These are phyloP conservation scores for Phrynocephalus versicolor DNA, from an alignment of 2,113 vertebrate genomes.

Conservation along the genomic window DNA sequence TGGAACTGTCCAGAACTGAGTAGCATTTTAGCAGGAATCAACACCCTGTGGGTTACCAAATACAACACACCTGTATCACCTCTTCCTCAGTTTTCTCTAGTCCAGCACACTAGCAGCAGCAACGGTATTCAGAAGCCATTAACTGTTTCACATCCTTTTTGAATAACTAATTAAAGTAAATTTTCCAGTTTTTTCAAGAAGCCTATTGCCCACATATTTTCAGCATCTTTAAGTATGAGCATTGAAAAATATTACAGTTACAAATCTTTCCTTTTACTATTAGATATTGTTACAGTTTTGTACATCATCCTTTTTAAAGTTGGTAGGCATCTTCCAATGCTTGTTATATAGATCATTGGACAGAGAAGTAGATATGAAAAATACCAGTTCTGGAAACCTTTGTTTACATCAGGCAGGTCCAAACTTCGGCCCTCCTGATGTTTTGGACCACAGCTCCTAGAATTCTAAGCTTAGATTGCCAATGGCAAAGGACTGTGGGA, in stretches of 20 bases:
- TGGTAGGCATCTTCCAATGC: background rate
- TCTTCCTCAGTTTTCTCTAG: too few species aligned
- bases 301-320: background rate
- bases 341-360: background rate
- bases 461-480: too few species aligned
- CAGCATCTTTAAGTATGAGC: background rate
- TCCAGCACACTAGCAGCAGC: too few species aligned
- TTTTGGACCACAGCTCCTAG: too few species aligned
- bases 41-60: too few species aligned
- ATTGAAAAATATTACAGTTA: background rate
- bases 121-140: too few species aligned
- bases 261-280: background rate
- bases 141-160: background rate
- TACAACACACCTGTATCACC: too few species aligned
- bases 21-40: too few species aligned
- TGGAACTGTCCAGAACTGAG: too few species aligned
- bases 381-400: background rate
- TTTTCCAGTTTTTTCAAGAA: background rate
- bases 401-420: too few species aligned
- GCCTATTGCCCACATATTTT: background rate
- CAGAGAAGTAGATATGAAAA: background rate
- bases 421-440: too few species aligned
- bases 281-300: constrained; percentile 12
- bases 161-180: background rate
- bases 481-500: too few species aligned